Conservation (phyloP, 2,888 invertebrate genomes). For the Lycocerus yunnanus region DNA sequence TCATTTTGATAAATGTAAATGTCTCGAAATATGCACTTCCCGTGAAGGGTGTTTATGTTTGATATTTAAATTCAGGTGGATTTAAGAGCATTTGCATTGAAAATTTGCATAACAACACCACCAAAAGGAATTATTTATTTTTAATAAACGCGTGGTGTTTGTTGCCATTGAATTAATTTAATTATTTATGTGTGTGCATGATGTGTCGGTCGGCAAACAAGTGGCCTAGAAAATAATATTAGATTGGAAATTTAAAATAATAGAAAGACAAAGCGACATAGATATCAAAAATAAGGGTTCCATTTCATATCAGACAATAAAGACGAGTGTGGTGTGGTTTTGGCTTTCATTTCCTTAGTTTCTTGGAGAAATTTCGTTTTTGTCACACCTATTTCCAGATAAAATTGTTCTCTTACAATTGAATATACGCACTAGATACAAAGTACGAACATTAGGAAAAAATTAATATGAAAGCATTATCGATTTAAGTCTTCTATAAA, state of each 20-base stretch:
- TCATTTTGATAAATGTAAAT: background rate
- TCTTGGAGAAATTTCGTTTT: background rate
- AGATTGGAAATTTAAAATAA: background rate
- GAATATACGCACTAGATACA: background rate
- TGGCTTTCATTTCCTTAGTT: background rate
- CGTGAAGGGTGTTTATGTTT: background rate
- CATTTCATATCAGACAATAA: conserved; percentile 4
- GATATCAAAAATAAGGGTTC: conserved; percentile 1
- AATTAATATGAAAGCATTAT: background rate
- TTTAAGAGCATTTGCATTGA: background rate
- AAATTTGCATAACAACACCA: background rate
- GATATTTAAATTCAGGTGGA: background rate
- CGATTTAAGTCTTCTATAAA: background rate
- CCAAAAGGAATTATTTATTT: background rate
- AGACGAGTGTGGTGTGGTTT: background rate
- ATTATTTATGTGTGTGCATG: background rate
- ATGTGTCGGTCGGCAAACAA: background rate
- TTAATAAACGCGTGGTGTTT: background rate
- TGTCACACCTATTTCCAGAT: background rate
- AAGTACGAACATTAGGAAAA: background rate
- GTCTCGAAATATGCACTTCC: background rate
- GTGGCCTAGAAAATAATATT: background rate
- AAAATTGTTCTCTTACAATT: background rate
- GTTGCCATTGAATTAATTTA: background rate
- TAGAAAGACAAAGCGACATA: background rate